Conservation (phyloP, 2,888 invertebrate species). For the Thalpophila matura region DNA sequence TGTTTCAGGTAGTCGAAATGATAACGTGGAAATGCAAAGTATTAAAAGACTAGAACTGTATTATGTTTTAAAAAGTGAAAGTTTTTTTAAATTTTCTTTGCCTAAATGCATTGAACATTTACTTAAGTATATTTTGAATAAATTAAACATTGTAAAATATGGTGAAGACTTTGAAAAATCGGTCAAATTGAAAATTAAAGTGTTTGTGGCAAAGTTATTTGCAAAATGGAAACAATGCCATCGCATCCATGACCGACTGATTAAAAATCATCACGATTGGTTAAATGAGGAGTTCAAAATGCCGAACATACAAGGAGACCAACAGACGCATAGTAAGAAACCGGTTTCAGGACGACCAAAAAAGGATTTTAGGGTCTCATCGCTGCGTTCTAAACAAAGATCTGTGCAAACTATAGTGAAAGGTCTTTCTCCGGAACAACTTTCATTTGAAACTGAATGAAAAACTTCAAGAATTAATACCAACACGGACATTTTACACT, state of each 20-base stretch:
- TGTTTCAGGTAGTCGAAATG: conserved; percentile 17
- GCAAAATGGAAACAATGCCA: conserved; percentile 23
- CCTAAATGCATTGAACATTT: neutral
- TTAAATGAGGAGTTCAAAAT: conserved; percentile 20
- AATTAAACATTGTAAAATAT: conserved; percentile 9
- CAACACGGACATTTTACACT: conserved; percentile 21
- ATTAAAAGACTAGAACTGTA: conserved; percentile 11
- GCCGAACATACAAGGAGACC: conserved; percentile 4
- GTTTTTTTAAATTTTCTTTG: conserved; percentile 2
- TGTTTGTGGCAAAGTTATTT: conserved; percentile 28
- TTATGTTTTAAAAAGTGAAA: conserved; percentile 1
- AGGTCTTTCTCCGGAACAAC: conserved; percentile 2
- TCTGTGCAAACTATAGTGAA: conserved; percentile 10
- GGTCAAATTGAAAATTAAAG: conserved; percentile 13
- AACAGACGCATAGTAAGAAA: conserved; percentile 6
- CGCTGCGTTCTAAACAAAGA: conserved; percentile 21
- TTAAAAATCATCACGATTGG: conserved; percentile 14
- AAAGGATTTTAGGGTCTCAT: conserved; percentile 4
- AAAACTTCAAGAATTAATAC: too few relatives aligned
- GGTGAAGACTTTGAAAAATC: conserved; percentile 9
- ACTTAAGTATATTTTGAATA: conserved; percentile 9
- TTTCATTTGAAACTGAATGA: conserved; percentile 17
- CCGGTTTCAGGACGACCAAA: conserved; percentile 19
- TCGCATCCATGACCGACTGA: conserved; percentile 8
- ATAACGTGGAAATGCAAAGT: conserved; percentile 3